Percentiles rank a stretch among this genome's conserved stretches.
Conservation (phyloP, 2,113 vertebrate species). For the Eira barbara region DNA sequence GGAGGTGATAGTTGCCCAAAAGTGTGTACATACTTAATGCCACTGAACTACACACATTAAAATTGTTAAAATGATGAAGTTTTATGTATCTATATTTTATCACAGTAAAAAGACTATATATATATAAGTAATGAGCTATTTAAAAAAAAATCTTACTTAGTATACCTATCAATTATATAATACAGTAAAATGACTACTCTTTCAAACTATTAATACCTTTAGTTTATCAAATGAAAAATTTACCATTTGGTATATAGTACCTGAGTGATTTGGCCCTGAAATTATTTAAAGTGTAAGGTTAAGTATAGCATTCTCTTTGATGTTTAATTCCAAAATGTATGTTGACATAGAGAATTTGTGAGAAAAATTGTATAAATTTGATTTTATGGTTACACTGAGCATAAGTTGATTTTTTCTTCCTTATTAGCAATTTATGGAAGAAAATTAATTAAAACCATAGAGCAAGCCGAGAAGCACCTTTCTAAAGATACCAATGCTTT, state of each 20-base stretch:
- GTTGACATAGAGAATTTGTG: not conserved
- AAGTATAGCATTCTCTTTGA: not conserved
- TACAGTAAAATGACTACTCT: not conserved
- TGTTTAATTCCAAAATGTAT: conserved; percentile 7
- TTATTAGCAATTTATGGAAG: not conserved
- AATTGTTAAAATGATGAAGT: not conserved
- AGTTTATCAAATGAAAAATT: not conserved
- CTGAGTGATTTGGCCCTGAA: not conserved
- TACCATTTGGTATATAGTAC: not conserved
- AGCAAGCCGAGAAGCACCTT: not conserved
- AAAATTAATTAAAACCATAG: conserved; percentile 16
- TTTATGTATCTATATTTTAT: not conserved
- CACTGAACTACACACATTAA: not conserved
- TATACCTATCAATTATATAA: not conserved
- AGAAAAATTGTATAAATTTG: not conserved
- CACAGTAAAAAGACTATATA: not conserved
- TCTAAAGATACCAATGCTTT: not conserved
- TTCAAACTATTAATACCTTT: not conserved
- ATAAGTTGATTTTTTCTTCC: not conserved
- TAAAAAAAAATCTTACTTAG: not conserved
- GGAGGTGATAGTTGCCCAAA: not conserved
- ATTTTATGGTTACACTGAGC: not conserved
- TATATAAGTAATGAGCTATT: not conserved
- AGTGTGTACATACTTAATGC: not conserved
- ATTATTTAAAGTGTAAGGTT: conserved; percentile 4